phyloP scores from a whole-genome alignment of 2,113 vertebrate genomes.

The Epinephelus moara region DNA sequence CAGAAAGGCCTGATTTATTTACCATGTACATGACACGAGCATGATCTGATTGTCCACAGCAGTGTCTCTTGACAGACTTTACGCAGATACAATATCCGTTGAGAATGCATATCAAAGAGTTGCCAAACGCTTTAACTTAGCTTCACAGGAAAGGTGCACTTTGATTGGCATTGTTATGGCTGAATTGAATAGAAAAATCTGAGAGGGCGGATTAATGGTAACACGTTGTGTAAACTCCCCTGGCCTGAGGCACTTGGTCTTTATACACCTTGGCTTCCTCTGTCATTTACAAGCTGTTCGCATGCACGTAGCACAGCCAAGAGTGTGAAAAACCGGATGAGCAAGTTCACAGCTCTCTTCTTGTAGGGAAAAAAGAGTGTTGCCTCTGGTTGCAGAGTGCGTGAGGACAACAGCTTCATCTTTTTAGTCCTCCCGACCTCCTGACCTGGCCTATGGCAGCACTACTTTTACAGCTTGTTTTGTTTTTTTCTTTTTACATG shows the following conservation, averaged over 20 bases:
- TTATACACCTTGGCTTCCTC: conserved; percentile 83
- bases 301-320: conserved; percentile 71
- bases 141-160: conserved; percentile 62
- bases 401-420: conserved; percentile 81
- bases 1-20: conserved; percentile 37
- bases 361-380: conserved; percentile 38
- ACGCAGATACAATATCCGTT: conserved; percentile 28
- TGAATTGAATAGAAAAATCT: conserved; percentile 68
- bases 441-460: conserved; percentile 70
- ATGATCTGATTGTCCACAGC: conserved; percentile 18
- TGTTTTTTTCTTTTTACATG: conserved; percentile 30
- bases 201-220: conserved; percentile 80
- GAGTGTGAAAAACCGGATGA: conserved; percentile 79
- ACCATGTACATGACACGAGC: conserved; percentile 3
- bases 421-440: conserved; percentile 57
- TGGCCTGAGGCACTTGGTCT: conserved; percentile 78
- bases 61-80: conserved; percentile 18
- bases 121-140: conserved; percentile 35
- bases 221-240: conserved; percentile 85
- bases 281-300: conserved; percentile 80
- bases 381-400: conserved; percentile 71
- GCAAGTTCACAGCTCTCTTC: conserved; percentile 63
- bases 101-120: conserved; percentile 38
- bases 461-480: conserved; percentile 50
- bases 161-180: conserved; percentile 69